Conservation (phyloP, 2,888 invertebrate genomes). For the Diachrysia chrysitis region DNA sequence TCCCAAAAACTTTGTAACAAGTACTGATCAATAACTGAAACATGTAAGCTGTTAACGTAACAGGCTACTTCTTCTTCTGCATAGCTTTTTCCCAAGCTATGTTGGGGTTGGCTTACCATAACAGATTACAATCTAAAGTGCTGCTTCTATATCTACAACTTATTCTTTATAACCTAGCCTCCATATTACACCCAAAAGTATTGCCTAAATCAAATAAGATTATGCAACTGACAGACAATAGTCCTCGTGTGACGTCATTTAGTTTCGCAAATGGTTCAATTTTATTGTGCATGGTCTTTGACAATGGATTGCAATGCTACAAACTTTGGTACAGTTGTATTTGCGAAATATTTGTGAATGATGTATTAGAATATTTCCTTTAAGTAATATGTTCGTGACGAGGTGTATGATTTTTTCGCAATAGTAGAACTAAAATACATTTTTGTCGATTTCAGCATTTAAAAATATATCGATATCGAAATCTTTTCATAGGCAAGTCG, state of each 20-base stretch:
- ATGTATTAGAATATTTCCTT: constrained; percentile 18
- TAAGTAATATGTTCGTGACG: neutral
- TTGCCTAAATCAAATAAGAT: constrained; percentile 41
- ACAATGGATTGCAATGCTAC: constrained; percentile 64
- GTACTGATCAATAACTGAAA: no score
- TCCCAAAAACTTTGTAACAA: no score
- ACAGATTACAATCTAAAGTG: no score
- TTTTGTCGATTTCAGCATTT: no score
- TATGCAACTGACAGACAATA: constrained; percentile 48
- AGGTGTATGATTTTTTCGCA: neutral
- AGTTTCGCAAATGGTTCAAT: constrained; percentile 54
- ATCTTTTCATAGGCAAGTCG: no score
- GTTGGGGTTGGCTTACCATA: no score
- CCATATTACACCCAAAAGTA: constrained; percentile 14
- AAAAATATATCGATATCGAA: no score
- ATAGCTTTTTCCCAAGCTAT: no score
- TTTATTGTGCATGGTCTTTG: constrained; percentile 62
- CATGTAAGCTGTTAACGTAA: no score
- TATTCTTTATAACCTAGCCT: neutral
- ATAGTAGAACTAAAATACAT: neutral
- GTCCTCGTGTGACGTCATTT: constrained; percentile 43
- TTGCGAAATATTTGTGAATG: constrained; percentile 44
- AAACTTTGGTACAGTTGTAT: constrained; percentile 44
- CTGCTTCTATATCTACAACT: no score
- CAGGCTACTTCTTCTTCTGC: no score